Conservation (phyloP, 1,140 invertebrate genomes). For the Drosophila tristis region DNA sequence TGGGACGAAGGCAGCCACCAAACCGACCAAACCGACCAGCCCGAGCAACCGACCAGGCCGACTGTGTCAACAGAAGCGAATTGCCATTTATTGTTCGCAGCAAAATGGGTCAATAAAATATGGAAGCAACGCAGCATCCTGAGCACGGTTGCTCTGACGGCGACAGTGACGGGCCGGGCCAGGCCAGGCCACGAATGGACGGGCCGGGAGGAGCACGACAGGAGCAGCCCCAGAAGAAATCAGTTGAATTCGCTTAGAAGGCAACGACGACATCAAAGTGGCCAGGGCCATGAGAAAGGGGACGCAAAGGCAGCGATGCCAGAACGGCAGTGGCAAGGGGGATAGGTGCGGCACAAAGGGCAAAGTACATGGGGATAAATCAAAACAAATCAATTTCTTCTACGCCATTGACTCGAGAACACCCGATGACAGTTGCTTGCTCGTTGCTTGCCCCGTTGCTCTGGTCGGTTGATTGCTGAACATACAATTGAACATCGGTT, state of each 20-base stretch:
- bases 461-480: too few species aligned
- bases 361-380: slow-evolving; percentile 50
- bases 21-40: not conserved
- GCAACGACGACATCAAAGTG: slow-evolving; percentile 34
- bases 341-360: slow-evolving; percentile 3
- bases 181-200: not conserved
- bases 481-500: slow-evolving; percentile 29
- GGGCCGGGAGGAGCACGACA: not conserved
- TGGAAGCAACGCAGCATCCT: slow-evolving; percentile 19
- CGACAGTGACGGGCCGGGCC: not conserved
- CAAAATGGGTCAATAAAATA: slow-evolving; percentile 62
- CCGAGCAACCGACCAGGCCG: slow-evolving; percentile 2
- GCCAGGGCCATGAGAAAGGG: not conserved
- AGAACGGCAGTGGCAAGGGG: not conserved
- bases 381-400: slow-evolving; percentile 70
- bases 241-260: slow-evolving; percentile 45
- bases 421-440: slow-evolving; percentile 53
- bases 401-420: slow-evolving; percentile 53
- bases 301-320: not conserved
- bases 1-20: slow-evolving; percentile 15
- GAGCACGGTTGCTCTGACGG: not conserved
- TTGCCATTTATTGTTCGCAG: slow-evolving; percentile 59
- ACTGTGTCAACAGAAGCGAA: slow-evolving; percentile 43
- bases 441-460: slow-evolving; percentile 2
- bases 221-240: slow-evolving; percentile 18